Evolutionary conservation across 2,113 vertebrate species (phyloP), one percentile per base, ranked within the genome.

Genomic region (Saimiri boliviensis): DNA sequence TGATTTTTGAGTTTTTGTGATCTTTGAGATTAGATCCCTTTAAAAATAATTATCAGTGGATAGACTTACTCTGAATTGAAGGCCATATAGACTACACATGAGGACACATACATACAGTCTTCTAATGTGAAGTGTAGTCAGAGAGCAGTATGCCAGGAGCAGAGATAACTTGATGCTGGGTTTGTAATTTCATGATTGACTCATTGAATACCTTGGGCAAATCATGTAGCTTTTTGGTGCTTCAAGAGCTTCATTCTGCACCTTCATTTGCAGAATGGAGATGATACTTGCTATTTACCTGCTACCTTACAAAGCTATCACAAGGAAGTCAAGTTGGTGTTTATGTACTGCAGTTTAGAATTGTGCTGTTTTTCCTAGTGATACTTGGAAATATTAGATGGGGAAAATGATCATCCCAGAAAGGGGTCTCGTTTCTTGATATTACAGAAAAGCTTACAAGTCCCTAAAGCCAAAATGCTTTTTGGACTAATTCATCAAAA

Each of bases 211-310:
- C 80, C 40, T 82, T 94, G 27, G 68, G 89, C 71, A 94, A 93
- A 90, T 95, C 40, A 70, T 27, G 27, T 68, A 93, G 90, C 89
- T 92, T 93, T 82, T 97, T 73, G 85, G 96, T 97, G 96, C 95
- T 96, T 98, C 95, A 21, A 0, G 96, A 90, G 97, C 95, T 97
- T 98, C 93, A 95, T 97, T 96, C 27, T 63, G 60, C 12, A 32
- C 60, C 27, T 63, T 98, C 93, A 95, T 97, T 95, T 88, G 49
- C 25, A 89, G 87, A 96, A 90, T 98, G 97, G 94, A 97, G 92
- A 92, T 60, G 20, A 81, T 86, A 77, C 49, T 95, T 93, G 71
- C 35, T 94, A 21, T 94, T 94, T 96, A 83, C 52, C 49, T 96
- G 70, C 37, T 93, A 95, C 94, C 94, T 98, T 97, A 83, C 97